Conservation (phyloP, 2,888 invertebrate species). For the Eudasyphora cyanicolor region DNA sequence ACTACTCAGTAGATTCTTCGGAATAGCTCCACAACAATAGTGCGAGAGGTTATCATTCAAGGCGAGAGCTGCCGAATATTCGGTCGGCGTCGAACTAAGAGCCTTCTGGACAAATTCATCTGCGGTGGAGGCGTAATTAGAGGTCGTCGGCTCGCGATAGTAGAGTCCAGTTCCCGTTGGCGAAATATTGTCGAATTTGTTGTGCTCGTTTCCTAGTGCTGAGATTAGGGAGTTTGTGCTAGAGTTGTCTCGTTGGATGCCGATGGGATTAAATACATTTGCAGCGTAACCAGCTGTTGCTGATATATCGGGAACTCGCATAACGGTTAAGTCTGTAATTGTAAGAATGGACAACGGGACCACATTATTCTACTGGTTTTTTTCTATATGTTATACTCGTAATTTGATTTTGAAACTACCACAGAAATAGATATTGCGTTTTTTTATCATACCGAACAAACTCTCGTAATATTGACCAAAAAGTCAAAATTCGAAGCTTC, state of each 20-base stretch:
- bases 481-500: no score
- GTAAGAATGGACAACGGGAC: background rate
- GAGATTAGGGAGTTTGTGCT: conserved; percentile 54
- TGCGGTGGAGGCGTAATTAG: conserved; percentile 60
- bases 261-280: conserved; percentile 51
- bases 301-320: conserved; percentile 68
- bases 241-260: conserved; percentile 52
- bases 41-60: conserved; percentile 53
- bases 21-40: conserved; percentile 58
- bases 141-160: conserved; percentile 39
- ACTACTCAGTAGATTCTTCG: conserved; percentile 46
- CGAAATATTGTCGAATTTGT: conserved; percentile 52
- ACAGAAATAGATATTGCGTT: no score
- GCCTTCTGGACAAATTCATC: conserved; percentile 67
- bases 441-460: no score
- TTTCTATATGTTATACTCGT: no score
- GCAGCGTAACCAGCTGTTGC: conserved; percentile 68
- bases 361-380: no score
- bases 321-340: conserved; percentile 62
- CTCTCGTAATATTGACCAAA: no score
- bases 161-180: conserved; percentile 37
- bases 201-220: conserved; percentile 56
- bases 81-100: conserved; percentile 61
- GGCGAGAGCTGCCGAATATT: conserved; percentile 55
- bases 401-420: no score